A percentile compares a stretch with the other conserved stretches of the same genome.
Conservation (phyloP, 2,797 vertebrate species). For the Argya squamiceps region DNA sequence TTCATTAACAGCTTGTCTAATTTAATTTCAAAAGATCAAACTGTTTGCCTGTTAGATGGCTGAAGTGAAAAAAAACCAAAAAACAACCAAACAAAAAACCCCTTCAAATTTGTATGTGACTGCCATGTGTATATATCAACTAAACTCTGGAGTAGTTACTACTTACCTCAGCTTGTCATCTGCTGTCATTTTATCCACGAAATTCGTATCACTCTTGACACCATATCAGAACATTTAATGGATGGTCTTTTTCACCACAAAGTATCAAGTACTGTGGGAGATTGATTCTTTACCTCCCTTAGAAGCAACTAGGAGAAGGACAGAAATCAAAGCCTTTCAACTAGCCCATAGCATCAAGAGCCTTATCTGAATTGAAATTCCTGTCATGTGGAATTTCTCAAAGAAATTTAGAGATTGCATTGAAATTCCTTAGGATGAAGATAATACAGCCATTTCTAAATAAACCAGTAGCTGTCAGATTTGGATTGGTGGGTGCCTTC, state of each 20-base stretch:
- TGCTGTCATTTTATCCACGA: conserved; percentile 5
- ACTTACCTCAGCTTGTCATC: not conserved
- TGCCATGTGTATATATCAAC: not conserved
- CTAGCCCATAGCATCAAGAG: not conserved
- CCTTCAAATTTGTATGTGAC: not conserved
- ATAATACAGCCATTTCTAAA: not conserved
- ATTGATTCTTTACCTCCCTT: not conserved
- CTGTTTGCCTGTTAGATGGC: not conserved
- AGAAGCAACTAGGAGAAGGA: not conserved
- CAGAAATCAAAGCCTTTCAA: conserved; percentile 18
- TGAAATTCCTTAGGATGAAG: not conserved
- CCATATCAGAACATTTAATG: not conserved
- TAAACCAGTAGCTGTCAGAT: not conserved
- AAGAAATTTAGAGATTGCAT: not conserved
- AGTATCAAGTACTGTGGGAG: not conserved
- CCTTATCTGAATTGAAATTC: not conserved
- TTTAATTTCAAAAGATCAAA: conserved; percentile 43
- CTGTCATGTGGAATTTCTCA: conserved; percentile 1
- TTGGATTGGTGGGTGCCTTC: not conserved
- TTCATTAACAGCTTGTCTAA: conserved; percentile 45
- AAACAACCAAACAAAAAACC: not conserved
- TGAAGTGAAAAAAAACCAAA: not conserved
- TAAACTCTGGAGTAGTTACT: not conserved
- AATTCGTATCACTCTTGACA: not conserved
- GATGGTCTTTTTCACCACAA: not conserved